A percentile compares a stretch with the other conserved stretches of the same genome.
Conservation (phyloP, 53 echinoderm and acorn worm species). For the Temnopleurus reevesii region DNA sequence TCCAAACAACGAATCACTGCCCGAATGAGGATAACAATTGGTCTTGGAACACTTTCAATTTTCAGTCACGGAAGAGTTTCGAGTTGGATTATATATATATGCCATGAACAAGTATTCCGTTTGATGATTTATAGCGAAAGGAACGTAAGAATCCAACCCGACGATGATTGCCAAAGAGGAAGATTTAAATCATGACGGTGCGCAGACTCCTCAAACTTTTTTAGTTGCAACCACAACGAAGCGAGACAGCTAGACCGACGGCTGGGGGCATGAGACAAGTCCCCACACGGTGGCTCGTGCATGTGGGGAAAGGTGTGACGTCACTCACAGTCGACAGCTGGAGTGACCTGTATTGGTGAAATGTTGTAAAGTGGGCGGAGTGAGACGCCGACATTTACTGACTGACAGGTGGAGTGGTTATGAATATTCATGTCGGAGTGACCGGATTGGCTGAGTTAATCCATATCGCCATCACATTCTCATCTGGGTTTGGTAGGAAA, state of each 20-base stretch:
- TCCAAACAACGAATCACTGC: constrained; percentile 8
- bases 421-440: constrained; percentile 33
- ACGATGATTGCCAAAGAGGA: constrained; percentile 6
- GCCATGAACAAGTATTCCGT: constrained; percentile 42
- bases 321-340: constrained; percentile 53
- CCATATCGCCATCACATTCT: neutral
- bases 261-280: constrained; percentile 3
- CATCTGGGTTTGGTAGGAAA: neutral
- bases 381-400: neutral
- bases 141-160: constrained; percentile 26
- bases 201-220: constrained; percentile 15
- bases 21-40: constrained; percentile 17
- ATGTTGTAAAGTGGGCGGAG: constrained; percentile 39
- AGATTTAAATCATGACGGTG: constrained; percentile 47
- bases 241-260: constrained; percentile 33
- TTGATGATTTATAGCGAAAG: constrained; percentile 10
- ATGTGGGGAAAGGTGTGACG: neutral
- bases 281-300: constrained; percentile 4
- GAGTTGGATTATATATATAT: constrained; percentile 43
- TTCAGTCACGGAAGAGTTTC: neutral
- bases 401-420: constrained; percentile 25
- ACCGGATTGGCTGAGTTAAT: neutral
- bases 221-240: constrained; percentile 5
- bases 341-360: constrained; percentile 47
- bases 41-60: constrained; percentile 27